Evolutionary conservation across 2,797 vertebrate species (phyloP).

Genomic region (Ciconia nigra): DNA sequence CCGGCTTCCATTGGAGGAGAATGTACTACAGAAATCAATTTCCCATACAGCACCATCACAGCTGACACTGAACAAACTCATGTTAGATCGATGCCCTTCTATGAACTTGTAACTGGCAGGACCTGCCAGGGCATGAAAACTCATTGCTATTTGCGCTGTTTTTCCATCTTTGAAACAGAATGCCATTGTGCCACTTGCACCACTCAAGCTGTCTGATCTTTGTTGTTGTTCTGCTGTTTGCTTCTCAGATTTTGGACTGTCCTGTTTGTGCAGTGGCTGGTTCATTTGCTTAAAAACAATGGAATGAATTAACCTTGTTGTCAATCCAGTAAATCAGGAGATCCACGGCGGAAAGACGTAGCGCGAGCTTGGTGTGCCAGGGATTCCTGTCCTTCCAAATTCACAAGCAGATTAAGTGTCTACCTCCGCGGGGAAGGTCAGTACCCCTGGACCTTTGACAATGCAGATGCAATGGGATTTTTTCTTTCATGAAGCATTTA

Average conservation of each 20-base stretch:
- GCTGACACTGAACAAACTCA: neutral
- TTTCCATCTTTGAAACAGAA: conserved; percentile 9
- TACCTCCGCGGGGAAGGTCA: neutral
- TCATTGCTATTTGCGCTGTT: neutral
- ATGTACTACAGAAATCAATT: neutral
- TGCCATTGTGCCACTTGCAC: neutral
- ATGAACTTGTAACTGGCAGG: neutral
- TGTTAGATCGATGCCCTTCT: neutral
- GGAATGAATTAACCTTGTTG: neutral
- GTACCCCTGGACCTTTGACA: neutral
- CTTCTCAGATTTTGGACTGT: neutral
- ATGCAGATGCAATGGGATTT: neutral
- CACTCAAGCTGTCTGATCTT: neutral
- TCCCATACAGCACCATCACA: neutral
- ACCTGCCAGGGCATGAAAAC: neutral
- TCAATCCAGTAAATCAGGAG: neutral
- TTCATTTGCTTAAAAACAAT: neutral
- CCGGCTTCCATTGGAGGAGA: neutral
- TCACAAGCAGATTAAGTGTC: neutral
- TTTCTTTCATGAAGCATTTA: neutral
- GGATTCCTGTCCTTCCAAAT: neutral
- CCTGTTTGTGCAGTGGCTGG: neutral
- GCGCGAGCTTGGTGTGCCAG: neutral
- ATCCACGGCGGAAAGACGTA: neutral
- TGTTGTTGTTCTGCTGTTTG: neutral